Percentiles rank a stretch among this genome's conserved stretches.
Evolutionary conservation across 2,797 vertebrate species (phyloP).

Genomic region (Tadarida brasiliensis): DNA sequence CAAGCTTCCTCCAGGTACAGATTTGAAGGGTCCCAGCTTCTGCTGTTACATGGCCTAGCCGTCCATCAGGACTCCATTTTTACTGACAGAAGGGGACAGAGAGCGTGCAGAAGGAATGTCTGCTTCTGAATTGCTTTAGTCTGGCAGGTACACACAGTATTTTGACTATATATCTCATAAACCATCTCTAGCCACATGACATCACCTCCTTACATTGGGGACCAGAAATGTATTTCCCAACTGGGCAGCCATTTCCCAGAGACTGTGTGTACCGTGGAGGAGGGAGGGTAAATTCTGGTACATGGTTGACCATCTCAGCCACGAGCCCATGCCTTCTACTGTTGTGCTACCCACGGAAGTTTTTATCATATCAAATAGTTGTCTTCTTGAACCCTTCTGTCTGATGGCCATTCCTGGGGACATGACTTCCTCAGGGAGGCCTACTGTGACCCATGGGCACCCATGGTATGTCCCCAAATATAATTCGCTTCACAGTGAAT

Average conservation of each 20-base stretch:
- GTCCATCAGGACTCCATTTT: not conserved
- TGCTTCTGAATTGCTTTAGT: not conserved
- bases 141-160: not conserved
- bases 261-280: not conserved
- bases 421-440: not conserved
- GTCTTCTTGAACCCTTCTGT: not conserved
- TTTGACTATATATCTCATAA: not conserved
- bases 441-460: not conserved
- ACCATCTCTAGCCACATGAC: not conserved
- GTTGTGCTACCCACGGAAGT: not conserved
- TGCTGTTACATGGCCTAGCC: not conserved
- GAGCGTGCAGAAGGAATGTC: not conserved
- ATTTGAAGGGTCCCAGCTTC: not conserved
- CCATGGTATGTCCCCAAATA: not conserved
- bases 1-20: not conserved
- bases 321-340: not conserved
- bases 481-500: not conserved
- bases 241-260: not conserved
- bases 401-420: not conserved
- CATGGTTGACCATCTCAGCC: not conserved
- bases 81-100: not conserved
- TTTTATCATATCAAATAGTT: not conserved
- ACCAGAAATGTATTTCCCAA: not conserved
- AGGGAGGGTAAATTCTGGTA: not conserved
- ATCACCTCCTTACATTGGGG: not conserved